A percentile compares a stretch with the other conserved stretches of the same genome.
Conservation (phyloP, 2,888 invertebrate species). For the Smittia sp. region DNA sequence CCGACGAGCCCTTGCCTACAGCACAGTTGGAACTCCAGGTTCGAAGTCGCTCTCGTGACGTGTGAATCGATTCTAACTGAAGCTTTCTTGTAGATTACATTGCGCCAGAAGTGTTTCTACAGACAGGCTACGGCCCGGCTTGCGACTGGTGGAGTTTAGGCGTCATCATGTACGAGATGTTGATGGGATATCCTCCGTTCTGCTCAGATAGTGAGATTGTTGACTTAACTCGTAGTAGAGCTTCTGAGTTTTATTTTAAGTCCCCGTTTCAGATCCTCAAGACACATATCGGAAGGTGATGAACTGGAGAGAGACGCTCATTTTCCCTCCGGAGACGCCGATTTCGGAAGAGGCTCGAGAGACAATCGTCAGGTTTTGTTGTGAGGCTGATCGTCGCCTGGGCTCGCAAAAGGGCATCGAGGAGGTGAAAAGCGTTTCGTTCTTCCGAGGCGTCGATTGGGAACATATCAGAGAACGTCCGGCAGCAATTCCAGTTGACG, state of each 20-base stretch:
- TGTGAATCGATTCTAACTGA: background rate
- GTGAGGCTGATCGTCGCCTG: slow-evolving; percentile 89
- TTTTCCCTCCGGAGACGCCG: slow-evolving; percentile 98
- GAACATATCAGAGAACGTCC: slow-evolving; percentile 97
- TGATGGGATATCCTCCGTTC: slow-evolving; percentile 99
- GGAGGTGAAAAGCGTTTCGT: slow-evolving; percentile 87
- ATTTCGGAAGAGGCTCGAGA: slow-evolving; percentile 97
- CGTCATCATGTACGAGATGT: slow-evolving; percentile 99
- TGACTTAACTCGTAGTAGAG: slow-evolving; percentile 53
- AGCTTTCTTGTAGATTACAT: slow-evolving; percentile 74
- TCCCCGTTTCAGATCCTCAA: slow-evolving; percentile 48
- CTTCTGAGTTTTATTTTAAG: background rate
- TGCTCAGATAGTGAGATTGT: slow-evolving; percentile 80
- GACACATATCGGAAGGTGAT: slow-evolving; percentile 77
- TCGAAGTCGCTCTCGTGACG: background rate
- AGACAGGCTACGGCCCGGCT: slow-evolving; percentile 95
- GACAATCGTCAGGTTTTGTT: slow-evolving; percentile 93
- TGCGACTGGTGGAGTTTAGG: slow-evolving; percentile 99
- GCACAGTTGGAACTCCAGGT: slow-evolving; percentile 89
- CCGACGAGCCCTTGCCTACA: slow-evolving; percentile 89
- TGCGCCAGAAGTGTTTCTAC: slow-evolving; percentile 97
- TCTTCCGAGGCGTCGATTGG: slow-evolving; percentile 98
- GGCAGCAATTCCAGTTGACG: slow-evolving; percentile 95
- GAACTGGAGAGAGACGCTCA: slow-evolving; percentile 98
- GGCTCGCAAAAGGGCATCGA: slow-evolving; percentile 89